phyloP scores from a whole-genome alignment of 2,797 vertebrate species.

The Odontamblyopus lacepedii region DNA sequence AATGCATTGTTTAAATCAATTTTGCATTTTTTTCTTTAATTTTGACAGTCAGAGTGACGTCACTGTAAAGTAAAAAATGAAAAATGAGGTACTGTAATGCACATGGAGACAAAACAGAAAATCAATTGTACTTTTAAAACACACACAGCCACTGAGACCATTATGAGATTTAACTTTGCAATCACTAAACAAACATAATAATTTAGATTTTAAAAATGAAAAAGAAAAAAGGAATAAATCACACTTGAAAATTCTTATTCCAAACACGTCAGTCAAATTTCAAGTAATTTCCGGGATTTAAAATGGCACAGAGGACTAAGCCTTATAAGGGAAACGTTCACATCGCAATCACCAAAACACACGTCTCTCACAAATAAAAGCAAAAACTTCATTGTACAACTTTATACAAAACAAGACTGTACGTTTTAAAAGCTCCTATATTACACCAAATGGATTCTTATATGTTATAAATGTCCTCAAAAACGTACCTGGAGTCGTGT shows the following conservation, averaged over 20 bases:
- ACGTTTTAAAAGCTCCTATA: neutral
- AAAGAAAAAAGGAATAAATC: neutral
- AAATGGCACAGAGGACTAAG: neutral
- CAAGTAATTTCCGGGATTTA: neutral
- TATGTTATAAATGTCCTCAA: no score
- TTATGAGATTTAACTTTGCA: neutral
- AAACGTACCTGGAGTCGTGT: no score
- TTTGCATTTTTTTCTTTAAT: no score
- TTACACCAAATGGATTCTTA: no score
- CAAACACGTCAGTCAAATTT: conserved; percentile 7
- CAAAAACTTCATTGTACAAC: conserved; percentile 28
- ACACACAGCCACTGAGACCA: no score
- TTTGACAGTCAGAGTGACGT: no score
- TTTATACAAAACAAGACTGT: conserved; percentile 23
- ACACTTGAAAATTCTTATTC: conserved; percentile 17
- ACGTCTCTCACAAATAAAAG: neutral
- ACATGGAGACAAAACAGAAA: no score
- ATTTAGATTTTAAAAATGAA: neutral
- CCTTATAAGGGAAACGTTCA: neutral
- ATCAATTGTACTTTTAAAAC: no score
- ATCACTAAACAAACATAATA: neutral
- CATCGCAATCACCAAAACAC: neutral
- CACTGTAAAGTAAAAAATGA: no score
- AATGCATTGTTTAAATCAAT: no score
- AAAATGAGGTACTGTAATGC: no score